phyloP scores from a whole-genome alignment of 1,140 invertebrate genomes.

The Lethocerus indicus region DNA sequence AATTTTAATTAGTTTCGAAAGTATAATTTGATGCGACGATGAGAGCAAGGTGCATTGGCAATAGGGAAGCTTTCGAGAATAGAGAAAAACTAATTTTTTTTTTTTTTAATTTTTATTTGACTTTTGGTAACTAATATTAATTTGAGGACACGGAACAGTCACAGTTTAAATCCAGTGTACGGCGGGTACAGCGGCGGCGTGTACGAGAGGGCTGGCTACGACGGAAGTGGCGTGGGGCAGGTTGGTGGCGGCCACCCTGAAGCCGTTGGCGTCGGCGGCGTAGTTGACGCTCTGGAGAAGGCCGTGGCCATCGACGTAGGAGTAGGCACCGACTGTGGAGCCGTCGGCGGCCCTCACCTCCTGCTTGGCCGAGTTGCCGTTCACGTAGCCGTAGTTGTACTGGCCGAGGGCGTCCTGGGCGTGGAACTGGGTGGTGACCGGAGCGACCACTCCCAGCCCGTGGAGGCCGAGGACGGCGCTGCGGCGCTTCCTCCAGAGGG shows the following conservation, averaged over 20 bases:
- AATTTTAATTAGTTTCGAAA: no score
- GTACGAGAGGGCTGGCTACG: constrained; percentile 22
- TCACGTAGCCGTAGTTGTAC: constrained; percentile 36
- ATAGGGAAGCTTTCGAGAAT: no score
- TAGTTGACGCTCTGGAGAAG: constrained; percentile 41
- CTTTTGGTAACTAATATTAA: no score
- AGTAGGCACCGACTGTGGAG: constrained; percentile 41
- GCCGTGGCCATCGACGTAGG: constrained; percentile 45
- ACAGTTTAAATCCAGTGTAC: no score
- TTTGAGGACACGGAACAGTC: no score
- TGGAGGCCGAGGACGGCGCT: no score
- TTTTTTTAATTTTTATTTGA: no score
- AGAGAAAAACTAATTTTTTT: no score
- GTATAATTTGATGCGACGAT: no score
- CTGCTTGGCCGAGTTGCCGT: constrained; percentile 27
- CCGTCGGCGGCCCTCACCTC: constrained; percentile 37
- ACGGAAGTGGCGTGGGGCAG: constrained; percentile 23
- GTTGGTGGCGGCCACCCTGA: constrained; percentile 44
- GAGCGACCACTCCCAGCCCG: no score
- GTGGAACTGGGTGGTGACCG: constrained; percentile 31
- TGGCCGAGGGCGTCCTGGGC: constrained; percentile 43
- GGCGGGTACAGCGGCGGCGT: constrained; percentile 33
- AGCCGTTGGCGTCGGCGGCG: constrained; percentile 36
- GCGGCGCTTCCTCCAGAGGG: no score
- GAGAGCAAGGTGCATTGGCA: no score